These are phyloP conservation scores for Nymphicus hollandicus DNA, from an alignment of 2,113 vertebrate species.

Conservation along the genomic window DNA sequence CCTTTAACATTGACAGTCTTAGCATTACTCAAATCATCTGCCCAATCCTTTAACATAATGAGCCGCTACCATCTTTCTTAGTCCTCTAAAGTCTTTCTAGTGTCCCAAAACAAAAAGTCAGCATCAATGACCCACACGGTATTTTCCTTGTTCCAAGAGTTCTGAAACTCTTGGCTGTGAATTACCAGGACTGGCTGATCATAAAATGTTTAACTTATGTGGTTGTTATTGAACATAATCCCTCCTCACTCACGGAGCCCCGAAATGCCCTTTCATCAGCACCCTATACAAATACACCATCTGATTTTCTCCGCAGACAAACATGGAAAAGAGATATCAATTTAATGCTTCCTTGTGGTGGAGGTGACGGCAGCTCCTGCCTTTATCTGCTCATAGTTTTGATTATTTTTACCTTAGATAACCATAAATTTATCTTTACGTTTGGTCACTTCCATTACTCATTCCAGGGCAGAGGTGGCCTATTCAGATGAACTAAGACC, in stretches of 20 bases:
- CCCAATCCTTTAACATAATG: background rate
- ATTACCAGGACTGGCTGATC: background rate
- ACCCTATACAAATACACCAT: background rate
- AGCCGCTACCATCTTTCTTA: background rate
- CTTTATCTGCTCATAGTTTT: background rate
- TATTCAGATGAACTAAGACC: background rate
- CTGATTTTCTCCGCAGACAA: background rate
- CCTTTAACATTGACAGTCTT: background rate
- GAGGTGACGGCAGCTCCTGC: background rate
- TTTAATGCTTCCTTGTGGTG: background rate
- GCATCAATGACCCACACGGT: accelerated
- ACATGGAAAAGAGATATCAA: background rate
- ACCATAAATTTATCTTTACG: background rate
- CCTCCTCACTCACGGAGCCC: background rate
- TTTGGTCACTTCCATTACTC: background rate
- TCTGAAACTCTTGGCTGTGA: background rate
- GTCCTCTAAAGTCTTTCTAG: background rate
- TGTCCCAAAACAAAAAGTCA: background rate
- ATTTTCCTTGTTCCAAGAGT: background rate
- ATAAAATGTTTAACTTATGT: background rate
- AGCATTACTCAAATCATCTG: background rate
- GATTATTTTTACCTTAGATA: background rate
- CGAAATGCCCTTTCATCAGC: background rate
- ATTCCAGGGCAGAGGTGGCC: background rate
- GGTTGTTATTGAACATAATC: background rate